Percentiles rank a stretch among this genome's conserved stretches.
phyloP scores from a whole-genome alignment of 2,888 invertebrate genomes.

The Julus scandinavius region DNA sequence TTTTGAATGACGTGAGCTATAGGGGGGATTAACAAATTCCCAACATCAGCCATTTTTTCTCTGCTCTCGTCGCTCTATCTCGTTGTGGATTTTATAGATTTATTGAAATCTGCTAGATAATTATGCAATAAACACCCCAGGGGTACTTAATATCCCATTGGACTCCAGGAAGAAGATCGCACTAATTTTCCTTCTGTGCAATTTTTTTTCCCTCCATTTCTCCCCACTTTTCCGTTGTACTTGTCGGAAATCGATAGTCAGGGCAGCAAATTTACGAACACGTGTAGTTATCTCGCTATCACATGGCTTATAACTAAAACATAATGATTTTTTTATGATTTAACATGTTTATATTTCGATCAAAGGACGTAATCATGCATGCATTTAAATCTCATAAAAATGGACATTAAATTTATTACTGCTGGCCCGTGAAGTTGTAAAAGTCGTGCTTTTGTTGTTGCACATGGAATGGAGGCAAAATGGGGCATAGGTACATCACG shows the following conservation, averaged over 20 bases:
- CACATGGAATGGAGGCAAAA: background rate
- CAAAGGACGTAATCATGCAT: conserved; percentile 15
- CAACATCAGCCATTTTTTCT: conserved; percentile 2
- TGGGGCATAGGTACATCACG: conserved; percentile 16
- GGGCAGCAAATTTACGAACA: background rate
- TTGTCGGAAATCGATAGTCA: conserved; percentile 26
- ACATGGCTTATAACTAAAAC: background rate
- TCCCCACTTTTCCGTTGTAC: background rate
- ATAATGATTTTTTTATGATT: conserved; percentile 38
- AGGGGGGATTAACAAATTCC: conserved; percentile 34
- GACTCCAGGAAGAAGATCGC: conserved; percentile 8
- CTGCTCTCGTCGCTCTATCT: background rate
- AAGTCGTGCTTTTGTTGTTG: background rate
- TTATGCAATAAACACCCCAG: conserved; percentile 39
- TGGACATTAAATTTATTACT: background rate
- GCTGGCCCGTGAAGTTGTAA: background rate
- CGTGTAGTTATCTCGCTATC: conserved; percentile 24
- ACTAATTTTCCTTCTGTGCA: conserved; percentile 10
- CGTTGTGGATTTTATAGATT: conserved; percentile 20
- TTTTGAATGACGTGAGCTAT: conserved; percentile 35
- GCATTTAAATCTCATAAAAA: conserved; percentile 34
- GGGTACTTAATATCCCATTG: conserved; percentile 28
- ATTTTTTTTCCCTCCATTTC: background rate
- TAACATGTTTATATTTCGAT: conserved; percentile 31
- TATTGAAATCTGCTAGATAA: conserved; percentile 38